Conservation (phyloP, 1,140 invertebrate species). For the Lasioglossum baleicum region DNA sequence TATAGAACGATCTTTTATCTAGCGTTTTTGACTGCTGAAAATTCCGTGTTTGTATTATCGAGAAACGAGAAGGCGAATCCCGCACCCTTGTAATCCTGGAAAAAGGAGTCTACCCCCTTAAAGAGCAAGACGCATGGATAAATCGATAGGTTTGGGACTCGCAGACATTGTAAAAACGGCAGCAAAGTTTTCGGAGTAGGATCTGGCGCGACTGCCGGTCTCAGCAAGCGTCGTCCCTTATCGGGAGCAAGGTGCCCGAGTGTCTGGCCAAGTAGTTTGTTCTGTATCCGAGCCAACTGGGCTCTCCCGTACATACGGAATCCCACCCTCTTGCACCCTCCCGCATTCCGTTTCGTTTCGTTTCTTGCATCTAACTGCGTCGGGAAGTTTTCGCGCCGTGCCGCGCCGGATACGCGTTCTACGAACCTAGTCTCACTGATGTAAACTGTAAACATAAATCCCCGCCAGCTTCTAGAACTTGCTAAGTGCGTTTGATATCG, state of each 20-base stretch:
- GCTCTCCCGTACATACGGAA: neutral
- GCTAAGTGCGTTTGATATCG: neutral
- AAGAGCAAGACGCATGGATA: neutral
- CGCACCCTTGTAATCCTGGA: no score
- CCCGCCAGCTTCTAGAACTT: neutral
- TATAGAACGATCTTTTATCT: no score
- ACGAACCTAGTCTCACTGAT: neutral
- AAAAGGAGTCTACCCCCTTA: no score
- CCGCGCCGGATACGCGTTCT: neutral
- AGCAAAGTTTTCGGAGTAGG: conserved; percentile 17
- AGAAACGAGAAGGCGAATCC: no score
- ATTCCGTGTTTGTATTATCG: no score
- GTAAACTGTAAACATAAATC: conserved; percentile 27
- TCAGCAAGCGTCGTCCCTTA: conserved; percentile 46
- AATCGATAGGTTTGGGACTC: neutral
- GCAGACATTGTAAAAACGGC: neutral
- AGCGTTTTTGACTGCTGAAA: no score
- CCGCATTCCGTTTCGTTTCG: neutral
- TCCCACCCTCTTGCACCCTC: neutral
- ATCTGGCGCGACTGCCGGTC: conserved; percentile 52
- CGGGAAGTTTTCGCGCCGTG: neutral
- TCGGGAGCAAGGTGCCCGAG: conserved; percentile 58
- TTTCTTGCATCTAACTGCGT: neutral
- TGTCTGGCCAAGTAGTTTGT: conserved; percentile 69
- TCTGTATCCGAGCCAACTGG: conserved; percentile 50